Base-by-base conservation (phyloP, 1,140 invertebrate genomes). In the Samia ricini region DNA sequence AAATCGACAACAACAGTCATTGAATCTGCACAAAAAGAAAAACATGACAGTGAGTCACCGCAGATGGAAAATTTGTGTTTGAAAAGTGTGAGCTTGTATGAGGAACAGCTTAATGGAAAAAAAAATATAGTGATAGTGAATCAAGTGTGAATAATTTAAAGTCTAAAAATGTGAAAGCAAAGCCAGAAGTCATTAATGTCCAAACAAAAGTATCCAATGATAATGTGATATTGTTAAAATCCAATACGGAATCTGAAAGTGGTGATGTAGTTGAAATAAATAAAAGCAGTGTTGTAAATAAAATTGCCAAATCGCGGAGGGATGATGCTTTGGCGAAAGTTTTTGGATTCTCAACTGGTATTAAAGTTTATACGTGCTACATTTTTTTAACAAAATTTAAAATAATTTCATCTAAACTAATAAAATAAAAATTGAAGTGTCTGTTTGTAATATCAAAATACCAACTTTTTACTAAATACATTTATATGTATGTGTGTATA, bases 301-400 rank as follows among this genome's bases (percentile, higher is more conserved):
- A 56, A 51, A 48, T 22, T 22, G 15, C 23, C 50, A 77, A 76
- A 63, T 22, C 56, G 33, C 64, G 76, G 23, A 80, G 72, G 54
- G 66, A 84, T n/a, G 79, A 74, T 60, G 71, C 68, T 19, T 67
- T 87, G 70, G 72, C 77, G 15, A 79, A 81, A 73, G 61, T 85
- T 18, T 83, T 89, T 78, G 86, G 86, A 83, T 81, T 80, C 76
- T 58, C 75, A 4, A 78, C 70, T 72, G 84, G 85, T 88, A 76
- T n/a, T n/a, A n/a, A n/a, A n/a, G 86, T 81, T 88, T 68, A 12
- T 33, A 19, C 42, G 29, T 6, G 8, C n/a, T 54, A 22, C 20
- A 23, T 54, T 54, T 22, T 22, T 7, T 10, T 18, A 22, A 23
- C 15, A 22, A 12, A 54, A 12, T 10, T 54, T 21, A 54, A 54